These are phyloP conservation scores for Sorex araneus DNA, from an alignment of 2,113 vertebrate genomes.

Conservation along the genomic window DNA sequence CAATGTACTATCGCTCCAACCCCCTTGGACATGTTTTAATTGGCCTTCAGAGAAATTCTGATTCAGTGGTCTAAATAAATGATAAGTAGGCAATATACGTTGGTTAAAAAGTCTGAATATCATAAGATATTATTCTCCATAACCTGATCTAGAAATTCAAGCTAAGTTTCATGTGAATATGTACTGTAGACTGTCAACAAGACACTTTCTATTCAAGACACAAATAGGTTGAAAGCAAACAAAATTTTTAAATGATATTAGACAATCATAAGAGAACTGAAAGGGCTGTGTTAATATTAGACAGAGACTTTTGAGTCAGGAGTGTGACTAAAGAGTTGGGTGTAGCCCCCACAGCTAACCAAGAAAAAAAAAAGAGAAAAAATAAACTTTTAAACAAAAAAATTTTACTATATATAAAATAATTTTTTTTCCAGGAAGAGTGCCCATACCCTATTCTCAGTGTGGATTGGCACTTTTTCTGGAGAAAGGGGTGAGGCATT, in stretches of 20 bases:
- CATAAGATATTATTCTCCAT: not conserved
- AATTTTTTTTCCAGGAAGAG: no score
- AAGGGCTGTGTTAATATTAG: not conserved
- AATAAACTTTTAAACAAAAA: not conserved
- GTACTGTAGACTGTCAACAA: not conserved
- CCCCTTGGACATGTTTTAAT: slow-evolving; percentile 11
- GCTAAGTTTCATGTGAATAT: not conserved
- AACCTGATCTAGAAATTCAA: not conserved
- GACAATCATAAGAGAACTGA: not conserved
- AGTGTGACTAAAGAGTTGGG: no score
- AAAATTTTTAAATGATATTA: no score
- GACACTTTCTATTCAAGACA: slow-evolving; percentile 8
- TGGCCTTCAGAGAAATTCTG: not conserved
- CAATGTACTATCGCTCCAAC: no score
- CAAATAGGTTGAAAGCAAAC: slow-evolving; percentile 25
- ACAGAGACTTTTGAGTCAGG: not conserved
- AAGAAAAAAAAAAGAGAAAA: no score
- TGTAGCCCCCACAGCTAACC: no score
- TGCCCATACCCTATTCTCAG: no score
- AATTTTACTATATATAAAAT: not conserved
- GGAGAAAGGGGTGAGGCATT: no score
- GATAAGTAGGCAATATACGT: not conserved
- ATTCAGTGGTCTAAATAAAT: slow-evolving; percentile 23
- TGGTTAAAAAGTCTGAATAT: slow-evolving; percentile 28
- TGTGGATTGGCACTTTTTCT: no score